phyloP scores from a whole-genome alignment of 2,113 vertebrate species.

The Chionomys nivalis region DNA sequence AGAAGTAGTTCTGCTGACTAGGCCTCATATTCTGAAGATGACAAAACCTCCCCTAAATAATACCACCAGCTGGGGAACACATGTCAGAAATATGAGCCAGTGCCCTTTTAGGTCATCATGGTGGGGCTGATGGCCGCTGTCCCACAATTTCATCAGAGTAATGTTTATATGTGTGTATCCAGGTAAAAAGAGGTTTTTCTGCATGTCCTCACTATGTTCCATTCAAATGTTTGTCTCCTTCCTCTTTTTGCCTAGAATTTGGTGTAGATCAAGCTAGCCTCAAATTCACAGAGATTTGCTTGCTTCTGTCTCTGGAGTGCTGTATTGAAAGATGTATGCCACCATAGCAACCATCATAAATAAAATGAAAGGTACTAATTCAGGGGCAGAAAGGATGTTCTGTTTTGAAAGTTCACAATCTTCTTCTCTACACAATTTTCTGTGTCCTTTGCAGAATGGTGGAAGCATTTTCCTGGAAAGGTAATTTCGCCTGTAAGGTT shows the following conservation, averaged over 20 bases:
- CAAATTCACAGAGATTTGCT: neutral
- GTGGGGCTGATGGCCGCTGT: neutral
- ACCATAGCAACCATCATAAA: neutral
- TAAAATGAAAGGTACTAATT: neutral
- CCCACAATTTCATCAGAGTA: neutral
- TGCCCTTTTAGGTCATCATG: neutral
- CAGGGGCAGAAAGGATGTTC: neutral
- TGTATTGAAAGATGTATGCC: neutral
- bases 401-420: neutral
- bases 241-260: neutral
- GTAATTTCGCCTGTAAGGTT: constrained; percentile 47
- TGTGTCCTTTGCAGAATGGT: constrained; percentile 59
- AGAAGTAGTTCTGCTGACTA: neutral
- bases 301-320: neutral
- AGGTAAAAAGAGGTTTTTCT: neutral
- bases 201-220: neutral
- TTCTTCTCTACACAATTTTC: neutral
- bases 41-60: neutral
- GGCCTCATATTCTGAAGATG: neutral
- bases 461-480: constrained; percentile 70
- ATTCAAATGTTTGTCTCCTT: neutral
- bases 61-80: neutral
- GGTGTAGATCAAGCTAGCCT: neutral
- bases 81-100: neutral
- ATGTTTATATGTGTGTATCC: neutral